Base-by-base conservation (phyloP, 2,113 vertebrate genomes). In the Takifugu flavidus region DNA sequence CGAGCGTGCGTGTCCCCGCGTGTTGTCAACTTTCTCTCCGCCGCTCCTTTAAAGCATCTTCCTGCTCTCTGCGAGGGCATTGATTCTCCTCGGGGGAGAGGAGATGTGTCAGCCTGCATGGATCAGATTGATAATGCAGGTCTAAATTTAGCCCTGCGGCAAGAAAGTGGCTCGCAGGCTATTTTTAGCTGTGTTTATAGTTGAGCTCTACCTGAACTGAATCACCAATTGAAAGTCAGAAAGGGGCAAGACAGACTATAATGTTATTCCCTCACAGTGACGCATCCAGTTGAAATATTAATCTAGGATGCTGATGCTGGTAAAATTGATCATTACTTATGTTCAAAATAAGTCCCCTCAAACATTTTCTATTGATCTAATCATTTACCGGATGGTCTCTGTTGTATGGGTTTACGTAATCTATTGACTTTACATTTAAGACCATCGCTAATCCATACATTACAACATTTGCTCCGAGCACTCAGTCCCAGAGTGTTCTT, bases 61-160 rank as follows among this genome's bases (percentile, higher is more conserved):
- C 69, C 64, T 51, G 62, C 66, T 69, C 75, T 79, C 70, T 71
- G 75, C 77, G 80, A 80, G 77, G 68, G 65, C 83, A 86, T 78
- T 62, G 86, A 83, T 88, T 82, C 74, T 75, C 66, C 67, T 65
- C 64, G 0, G 14, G 66, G 71, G 81, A 74, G 77, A 75, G 67
- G 62, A 58, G 63, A 76, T 65, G 80, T 87, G 86, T 91, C 89
- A 87, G 77, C 77, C 75, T 57, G 67, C 54, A 63, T 25, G 56
- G 75, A 86, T 81, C 72, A 81, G 79, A 90, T 89, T 87, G 86
- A 91, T 90, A 90, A 91, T 56, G 61, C 44, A 5, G 65, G 67
- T 74, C 87, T 90, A 90, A 85, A 92, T 82, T 86, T 90, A 91
- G 82, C 80, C 78, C 83, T 89, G 88, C 88, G 75, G 85, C 86